Evolutionary conservation across 2,113 vertebrate genomes (phyloP).

Genomic region (Triplophysa rosa): DNA sequence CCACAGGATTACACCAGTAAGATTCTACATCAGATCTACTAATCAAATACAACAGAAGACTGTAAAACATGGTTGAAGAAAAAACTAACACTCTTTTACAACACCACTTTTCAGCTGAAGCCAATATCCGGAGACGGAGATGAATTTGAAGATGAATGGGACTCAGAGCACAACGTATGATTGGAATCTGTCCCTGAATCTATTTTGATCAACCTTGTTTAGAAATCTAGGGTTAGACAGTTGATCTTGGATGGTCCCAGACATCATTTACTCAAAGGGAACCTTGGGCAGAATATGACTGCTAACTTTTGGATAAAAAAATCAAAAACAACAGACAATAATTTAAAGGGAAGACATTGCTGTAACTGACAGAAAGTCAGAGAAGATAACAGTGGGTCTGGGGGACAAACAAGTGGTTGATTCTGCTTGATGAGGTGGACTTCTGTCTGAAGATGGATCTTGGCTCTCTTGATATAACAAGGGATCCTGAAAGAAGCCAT

Average conservation of each 20-base stretch:
- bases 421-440: background rate
- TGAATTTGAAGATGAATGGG: conserved; percentile 40
- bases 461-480: background rate
- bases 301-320: too few species aligned
- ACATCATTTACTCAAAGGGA: background rate
- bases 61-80: background rate
- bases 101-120: conserved; percentile 68
- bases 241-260: background rate
- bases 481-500: background rate
- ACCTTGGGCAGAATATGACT: background rate
- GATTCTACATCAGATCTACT: conserved; percentile 22
- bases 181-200: conserved; percentile 2
- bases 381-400: background rate
- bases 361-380: too few species aligned
- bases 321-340: too few species aligned
- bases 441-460: background rate
- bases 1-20: conserved; percentile 75
- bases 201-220: background rate
- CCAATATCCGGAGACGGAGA: conserved; percentile 62
- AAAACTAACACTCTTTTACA: background rate
- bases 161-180: background rate
- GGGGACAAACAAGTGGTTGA: background rate
- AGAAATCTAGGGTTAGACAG: background rate
- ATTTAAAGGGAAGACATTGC: too few species aligned
- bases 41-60: background rate